These are phyloP conservation scores for Ashinkailepas kermadecensis DNA, from an alignment of 2,888 invertebrate species.

Conservation along the genomic window DNA sequence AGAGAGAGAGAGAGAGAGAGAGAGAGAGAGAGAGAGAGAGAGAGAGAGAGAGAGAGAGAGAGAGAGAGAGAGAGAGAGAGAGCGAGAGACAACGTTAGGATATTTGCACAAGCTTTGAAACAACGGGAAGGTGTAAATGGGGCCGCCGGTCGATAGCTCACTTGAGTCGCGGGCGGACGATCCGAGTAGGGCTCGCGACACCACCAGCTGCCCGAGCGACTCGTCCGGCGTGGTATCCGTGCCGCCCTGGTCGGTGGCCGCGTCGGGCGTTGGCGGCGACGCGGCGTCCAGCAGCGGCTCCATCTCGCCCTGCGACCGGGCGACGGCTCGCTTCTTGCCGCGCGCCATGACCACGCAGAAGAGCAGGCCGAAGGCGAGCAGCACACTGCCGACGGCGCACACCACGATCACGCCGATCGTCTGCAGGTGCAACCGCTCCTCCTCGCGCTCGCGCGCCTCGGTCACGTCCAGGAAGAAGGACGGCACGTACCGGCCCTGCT, in stretches of 20 bases:
- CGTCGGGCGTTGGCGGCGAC: background rate
- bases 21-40: no score
- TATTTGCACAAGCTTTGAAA: no score
- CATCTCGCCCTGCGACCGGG: background rate
- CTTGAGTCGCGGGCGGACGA: no score
- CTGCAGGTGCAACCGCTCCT: background rate
- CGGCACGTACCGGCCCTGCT: slow-evolving; percentile 9
- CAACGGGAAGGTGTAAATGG: background rate
- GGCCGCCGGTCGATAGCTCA: no score
- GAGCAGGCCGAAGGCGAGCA: background rate
- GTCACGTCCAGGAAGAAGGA: slow-evolving; percentile 10
- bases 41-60: no score
- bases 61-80: no score
- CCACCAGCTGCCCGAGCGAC: background rate
- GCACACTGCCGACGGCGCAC: background rate
- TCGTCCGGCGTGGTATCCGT: background rate
- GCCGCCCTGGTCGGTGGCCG: background rate
- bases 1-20: no score
- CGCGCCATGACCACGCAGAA: slow-evolving; percentile 2
- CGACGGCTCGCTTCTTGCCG: background rate
- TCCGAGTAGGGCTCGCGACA: background rate
- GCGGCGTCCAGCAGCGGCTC: background rate
- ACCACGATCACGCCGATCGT: slow-evolving; percentile 8
- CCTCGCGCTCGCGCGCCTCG: slow-evolving; percentile 2
- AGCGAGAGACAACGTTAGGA: no score